Evolutionary conservation across 2,797 vertebrate genomes (phyloP), one percentile per base, ranked within the genome.

Genomic region (Rhincodon typus): DNA sequence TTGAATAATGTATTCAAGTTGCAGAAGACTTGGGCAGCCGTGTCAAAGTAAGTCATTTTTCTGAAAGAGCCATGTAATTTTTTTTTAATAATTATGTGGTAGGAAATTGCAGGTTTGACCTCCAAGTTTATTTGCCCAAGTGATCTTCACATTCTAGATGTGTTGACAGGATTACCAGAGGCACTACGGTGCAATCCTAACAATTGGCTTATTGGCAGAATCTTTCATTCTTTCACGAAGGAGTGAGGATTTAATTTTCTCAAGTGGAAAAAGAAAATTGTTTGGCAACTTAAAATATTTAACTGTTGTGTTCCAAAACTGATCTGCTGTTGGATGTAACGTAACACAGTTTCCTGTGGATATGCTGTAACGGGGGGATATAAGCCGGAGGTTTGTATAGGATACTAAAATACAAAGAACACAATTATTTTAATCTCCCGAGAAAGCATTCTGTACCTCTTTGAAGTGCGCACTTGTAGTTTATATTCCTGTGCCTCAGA

Each of bases 1-100:
- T 99, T 99, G 96, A 99, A 98, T 97, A 98, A 99, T 95, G 97
- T 99, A 96, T 99, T 99, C 97, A 97, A 98, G 46, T 97, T 99
- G 96, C 99, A 99, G 95, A 98, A 98, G 96, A 98, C 97, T 0
- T 99, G 99, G 99, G 97, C 97, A 0, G 98, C 97, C 0, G 98
- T 99, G 96, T 97, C 98, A 96, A 99, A 98, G 99, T 99, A 97
- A 98, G 98, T 96, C 42, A 10, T 1, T 69, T 23, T 82, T 30
- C n/a, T 27, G 8, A 34, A 1, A 30, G 66, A 21, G 88, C 57
- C 34, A 5, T n/a, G n/a, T n/a, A n/a, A n/a, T 93, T 8, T 67
- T 12, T 93, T 38, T 93, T 23, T 25, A 10, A 42, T 38, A 42
- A 38, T 0, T 15, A 67, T 93, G 57, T 4, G 34, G 88, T 67